These are phyloP conservation scores for Sebastes matsubarae DNA, from an alignment of 2,797 vertebrate species.

Conservation along the genomic window DNA sequence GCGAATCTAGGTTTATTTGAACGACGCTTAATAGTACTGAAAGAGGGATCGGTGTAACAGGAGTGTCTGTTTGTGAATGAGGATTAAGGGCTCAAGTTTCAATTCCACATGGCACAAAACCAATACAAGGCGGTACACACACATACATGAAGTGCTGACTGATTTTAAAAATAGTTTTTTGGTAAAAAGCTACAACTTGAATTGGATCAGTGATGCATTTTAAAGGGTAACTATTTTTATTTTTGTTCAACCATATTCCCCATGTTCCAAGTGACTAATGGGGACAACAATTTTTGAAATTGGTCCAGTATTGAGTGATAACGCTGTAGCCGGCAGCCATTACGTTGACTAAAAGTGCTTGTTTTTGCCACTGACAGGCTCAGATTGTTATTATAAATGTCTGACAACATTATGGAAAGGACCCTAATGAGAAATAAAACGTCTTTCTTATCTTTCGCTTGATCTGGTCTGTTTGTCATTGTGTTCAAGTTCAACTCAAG, in stretches of 20 bases:
- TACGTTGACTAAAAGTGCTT: too few relatives aligned
- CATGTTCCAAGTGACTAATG: too few relatives aligned
- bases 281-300: too few relatives aligned
- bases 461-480: background rate
- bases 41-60: background rate
- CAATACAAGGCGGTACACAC: background rate
- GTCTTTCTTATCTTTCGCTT: background rate
- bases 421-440: too few relatives aligned
- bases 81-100: constrained; percentile 13
- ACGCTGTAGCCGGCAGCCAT: too few relatives aligned
- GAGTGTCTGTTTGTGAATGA: constrained; percentile 2
- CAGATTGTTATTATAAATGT: too few relatives aligned
- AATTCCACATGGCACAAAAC: background rate
- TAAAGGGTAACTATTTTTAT: background rate
- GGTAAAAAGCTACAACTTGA: background rate
- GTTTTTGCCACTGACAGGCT: too few relatives aligned
- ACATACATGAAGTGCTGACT: background rate
- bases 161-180: background rate
- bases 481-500: background rate
- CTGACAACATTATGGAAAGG: too few relatives aligned
- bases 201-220: background rate
- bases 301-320: too few relatives aligned
- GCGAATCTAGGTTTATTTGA: background rate
- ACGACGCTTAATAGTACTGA: background rate
- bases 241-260: too few relatives aligned